Evolutionary conservation across 2,113 vertebrate species (phyloP).

Genomic region (Hemicordylus capensis): DNA sequence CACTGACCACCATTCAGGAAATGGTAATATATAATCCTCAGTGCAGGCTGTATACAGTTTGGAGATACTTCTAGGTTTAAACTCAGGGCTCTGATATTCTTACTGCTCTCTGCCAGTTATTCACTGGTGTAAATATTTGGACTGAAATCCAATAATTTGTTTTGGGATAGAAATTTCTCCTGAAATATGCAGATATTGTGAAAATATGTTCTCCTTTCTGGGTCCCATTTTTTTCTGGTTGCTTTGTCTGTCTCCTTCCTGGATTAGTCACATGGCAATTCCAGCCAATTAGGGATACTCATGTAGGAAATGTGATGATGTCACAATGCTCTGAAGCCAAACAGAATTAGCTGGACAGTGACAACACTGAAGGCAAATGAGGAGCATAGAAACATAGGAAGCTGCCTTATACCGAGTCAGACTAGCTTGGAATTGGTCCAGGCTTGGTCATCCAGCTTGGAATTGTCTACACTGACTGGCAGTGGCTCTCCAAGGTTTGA

Average conservation of each 20-base stretch:
- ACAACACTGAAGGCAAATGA: neutral
- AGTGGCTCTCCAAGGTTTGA: no score
- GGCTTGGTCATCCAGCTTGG: no score
- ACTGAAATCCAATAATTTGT: neutral
- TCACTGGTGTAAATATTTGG: neutral
- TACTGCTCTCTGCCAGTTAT: neutral
- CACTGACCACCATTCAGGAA: neutral
- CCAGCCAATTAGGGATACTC: neutral
- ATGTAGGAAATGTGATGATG: neutral
- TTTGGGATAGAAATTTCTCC: neutral
- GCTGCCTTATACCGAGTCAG: no score
- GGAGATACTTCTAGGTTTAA: neutral
- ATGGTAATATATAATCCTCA: neutral
- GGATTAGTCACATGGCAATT: neutral
- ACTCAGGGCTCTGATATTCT: no score
- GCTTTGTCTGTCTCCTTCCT: neutral
- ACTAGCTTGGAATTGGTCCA: no score
- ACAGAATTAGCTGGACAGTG: neutral
- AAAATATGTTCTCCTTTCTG: neutral
- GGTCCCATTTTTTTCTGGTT: neutral
- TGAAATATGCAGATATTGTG: neutral
- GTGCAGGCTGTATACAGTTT: neutral
- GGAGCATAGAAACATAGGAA: no score
- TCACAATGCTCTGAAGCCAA: neutral
- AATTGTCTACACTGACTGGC: no score